These are phyloP conservation scores for Tinea trinotella DNA, from an alignment of 2,888 invertebrate species.

Conservation along the genomic window DNA sequence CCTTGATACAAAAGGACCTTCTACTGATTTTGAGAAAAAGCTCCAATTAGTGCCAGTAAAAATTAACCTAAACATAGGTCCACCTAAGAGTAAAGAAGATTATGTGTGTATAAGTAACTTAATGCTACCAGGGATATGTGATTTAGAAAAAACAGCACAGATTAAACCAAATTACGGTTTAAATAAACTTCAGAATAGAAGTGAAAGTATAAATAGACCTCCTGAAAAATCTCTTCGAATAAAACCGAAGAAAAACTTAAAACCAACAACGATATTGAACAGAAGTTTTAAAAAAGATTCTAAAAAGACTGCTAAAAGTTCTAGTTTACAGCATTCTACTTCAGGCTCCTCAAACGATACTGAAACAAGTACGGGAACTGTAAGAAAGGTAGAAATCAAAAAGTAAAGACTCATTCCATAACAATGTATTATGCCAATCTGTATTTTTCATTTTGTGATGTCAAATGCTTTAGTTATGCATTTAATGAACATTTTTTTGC, in stretches of 20 bases:
- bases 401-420: conserved; percentile 1
- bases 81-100: conserved; percentile 44
- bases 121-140: conserved; percentile 46
- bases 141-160: conserved; percentile 52
- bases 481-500: conserved; percentile 13
- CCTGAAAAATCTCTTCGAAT: conserved; percentile 57
- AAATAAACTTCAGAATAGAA: conserved; percentile 54
- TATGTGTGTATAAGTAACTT: conserved; percentile 56
- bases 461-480: neutral
- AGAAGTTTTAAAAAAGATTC: conserved; percentile 34
- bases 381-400: conserved; percentile 37
- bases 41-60: conserved; percentile 61
- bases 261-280: conserved; percentile 41
- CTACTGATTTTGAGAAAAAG: conserved; percentile 49
- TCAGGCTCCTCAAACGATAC: conserved; percentile 74
- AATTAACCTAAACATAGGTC: conserved; percentile 41
- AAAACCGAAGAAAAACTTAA: conserved; percentile 44
- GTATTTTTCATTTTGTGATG: neutral
- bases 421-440: neutral
- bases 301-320: conserved; percentile 36
- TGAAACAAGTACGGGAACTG: conserved; percentile 64
- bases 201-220: conserved; percentile 57
- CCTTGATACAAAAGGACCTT: conserved; percentile 60
- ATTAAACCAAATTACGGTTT: conserved; percentile 59
- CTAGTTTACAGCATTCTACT: conserved; percentile 64